Percentiles rank a stretch among this genome's conserved stretches.
Evolutionary conservation across 1,140 invertebrate species (phyloP).

Genomic region (Sminthurides bifidus): DNA sequence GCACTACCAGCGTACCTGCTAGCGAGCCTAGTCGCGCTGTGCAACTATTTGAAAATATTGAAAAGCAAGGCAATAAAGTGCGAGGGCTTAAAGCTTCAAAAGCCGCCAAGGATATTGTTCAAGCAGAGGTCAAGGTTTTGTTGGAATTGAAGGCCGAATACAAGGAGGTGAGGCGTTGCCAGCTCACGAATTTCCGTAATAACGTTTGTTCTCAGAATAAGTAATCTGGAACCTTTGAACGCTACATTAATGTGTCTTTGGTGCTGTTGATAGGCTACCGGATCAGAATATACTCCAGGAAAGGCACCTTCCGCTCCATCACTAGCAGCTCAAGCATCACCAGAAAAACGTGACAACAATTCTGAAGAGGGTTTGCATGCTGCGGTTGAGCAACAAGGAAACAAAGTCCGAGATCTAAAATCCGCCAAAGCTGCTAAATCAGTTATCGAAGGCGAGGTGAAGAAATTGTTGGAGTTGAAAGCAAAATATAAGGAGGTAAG

Average conservation of each 20-base stretch:
- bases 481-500: constrained; percentile 61
- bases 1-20: too few species aligned
- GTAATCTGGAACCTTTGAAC: too few species aligned
- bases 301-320: too few species aligned
- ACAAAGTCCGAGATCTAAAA: constrained; percentile 58
- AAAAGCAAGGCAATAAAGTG: constrained; percentile 34
- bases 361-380: constrained; percentile 38
- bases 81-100: constrained; percentile 21
- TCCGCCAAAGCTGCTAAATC: constrained; percentile 49
- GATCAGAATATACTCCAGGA: too few species aligned
- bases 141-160: constrained; percentile 33
- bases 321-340: too few species aligned
- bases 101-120: constrained; percentile 30
- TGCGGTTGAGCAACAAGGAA: constrained; percentile 55
- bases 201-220: background rate
- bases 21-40: too few species aligned
- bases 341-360: too few species aligned
- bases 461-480: constrained; percentile 61
- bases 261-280: too few species aligned
- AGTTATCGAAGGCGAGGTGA: constrained; percentile 56
- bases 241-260: too few species aligned
- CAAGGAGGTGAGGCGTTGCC: constrained; percentile 32
- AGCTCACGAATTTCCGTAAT: too few species aligned
- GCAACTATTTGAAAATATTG: constrained; percentile 25
- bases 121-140: constrained; percentile 38